Base-by-base conservation (phyloP, 2,888 invertebrate species). In the Lymantria dispar region DNA sequence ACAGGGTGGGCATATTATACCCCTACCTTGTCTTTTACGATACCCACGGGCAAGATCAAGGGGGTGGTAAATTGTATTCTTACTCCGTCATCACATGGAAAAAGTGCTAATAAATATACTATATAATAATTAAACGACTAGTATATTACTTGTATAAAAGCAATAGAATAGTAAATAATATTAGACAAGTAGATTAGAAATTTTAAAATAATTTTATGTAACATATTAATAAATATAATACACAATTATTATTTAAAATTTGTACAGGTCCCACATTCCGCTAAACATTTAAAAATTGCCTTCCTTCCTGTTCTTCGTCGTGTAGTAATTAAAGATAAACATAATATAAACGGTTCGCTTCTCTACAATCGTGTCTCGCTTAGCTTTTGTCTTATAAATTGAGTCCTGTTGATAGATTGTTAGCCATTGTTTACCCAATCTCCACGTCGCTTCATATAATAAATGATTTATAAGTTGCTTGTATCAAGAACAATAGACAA, bases 301-400 rank as follows among this genome's bases (percentile, higher is more conserved):
- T 12, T 40, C 13, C 30, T 42, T 15, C 30, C 29, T 11, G 8
- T 74, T 72, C 68, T 51, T 55, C 72, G 54, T 72, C 76, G 79
- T 88, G 88, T 88, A 83, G 79, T 89, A 89, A 91, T 90, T 89
- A 90, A 91, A 91, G 86, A 87, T 90, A 90, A 90, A 91, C 88
- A 90, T 85, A 85, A 87, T 85, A 91, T 84, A 85, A 87, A 83
- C 80, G 87, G 77, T 87, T 71, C 86, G 83, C 82, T 89, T 84
- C 80, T 73, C 79, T 58, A 54, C 65, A 70, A 77, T 78, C 76
- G 69, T 76, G 73, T 76, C 76, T 68, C 76, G 75, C 69, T 76
- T 73, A 64, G 76, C 83, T 83, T 85, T 89, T 87, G 84, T 89
- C 85, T 85, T 74, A 72, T 78, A 84, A 87, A 87, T 80, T 80